Conservation (phyloP, 2,113 vertebrate genomes). For the Melanocharis versteri region DNA sequence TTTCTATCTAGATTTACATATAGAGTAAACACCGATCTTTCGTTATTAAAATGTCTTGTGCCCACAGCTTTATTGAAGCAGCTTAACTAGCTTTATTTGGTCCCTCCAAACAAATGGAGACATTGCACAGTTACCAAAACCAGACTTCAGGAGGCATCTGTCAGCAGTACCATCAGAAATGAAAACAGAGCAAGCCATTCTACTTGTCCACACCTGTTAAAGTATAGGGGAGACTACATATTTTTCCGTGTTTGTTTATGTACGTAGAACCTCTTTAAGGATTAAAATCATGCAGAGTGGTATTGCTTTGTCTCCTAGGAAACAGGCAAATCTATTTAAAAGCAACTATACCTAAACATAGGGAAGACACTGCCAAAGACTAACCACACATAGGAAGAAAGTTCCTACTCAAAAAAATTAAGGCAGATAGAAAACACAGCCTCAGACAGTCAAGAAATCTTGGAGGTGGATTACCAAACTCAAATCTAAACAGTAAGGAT, state of each 20-base stretch:
- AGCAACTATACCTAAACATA: background rate
- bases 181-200: background rate
- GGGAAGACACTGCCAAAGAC: background rate
- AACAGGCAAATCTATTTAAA: background rate
- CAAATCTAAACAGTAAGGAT: background rate
- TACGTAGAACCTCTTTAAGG: background rate
- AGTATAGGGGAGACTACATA: rapidly evolving
- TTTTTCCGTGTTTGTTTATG: background rate
- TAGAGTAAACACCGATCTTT: background rate
- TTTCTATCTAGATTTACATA: background rate
- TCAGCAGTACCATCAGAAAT: background rate
- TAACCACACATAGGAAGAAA: background rate
- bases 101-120: background rate
- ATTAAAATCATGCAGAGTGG: background rate
- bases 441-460: background rate
- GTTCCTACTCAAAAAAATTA: background rate
- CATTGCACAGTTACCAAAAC: background rate
- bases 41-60: background rate
- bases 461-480: background rate
- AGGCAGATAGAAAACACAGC: background rate
- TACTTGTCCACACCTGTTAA: background rate
- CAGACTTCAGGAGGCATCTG: background rate
- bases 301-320: constrained; percentile 11
- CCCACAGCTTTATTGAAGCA: background rate
- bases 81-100: background rate